Conservation (phyloP, 2,797 vertebrate genomes). For the Etheostoma nigrum region DNA sequence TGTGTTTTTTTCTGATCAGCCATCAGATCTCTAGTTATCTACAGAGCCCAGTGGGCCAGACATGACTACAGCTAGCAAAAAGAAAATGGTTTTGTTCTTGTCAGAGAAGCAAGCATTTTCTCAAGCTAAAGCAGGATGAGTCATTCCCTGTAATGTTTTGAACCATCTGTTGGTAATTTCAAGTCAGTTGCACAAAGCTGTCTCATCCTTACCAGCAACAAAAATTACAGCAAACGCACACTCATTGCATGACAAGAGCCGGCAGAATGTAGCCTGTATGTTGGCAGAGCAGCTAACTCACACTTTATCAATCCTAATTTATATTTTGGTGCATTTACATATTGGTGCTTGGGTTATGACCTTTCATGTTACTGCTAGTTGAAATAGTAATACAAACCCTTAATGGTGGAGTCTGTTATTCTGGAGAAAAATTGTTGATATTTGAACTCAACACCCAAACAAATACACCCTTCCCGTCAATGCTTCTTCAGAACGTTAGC, state of each 20-base stretch:
- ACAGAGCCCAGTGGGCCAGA: conserved; percentile 47
- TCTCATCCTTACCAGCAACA: conserved; percentile 69
- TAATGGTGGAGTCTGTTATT: not conserved
- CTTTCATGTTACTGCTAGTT: not conserved
- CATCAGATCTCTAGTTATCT: conserved; percentile 32
- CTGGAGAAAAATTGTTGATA: too few relatives aligned
- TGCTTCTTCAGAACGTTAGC: too few relatives aligned
- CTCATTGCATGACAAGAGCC: conserved; percentile 49
- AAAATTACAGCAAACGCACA: conserved; percentile 57
- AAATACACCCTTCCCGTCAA: too few relatives aligned
- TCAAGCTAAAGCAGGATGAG: conserved; percentile 60
- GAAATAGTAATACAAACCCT: not conserved
- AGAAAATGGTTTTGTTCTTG: conserved; percentile 54
- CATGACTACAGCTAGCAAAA: conserved; percentile 47
- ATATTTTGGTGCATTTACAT: not conserved
- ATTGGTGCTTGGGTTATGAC: not conserved
- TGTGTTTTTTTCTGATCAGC: conserved; percentile 29
- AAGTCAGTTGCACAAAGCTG: conserved; percentile 59
- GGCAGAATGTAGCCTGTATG: conserved; percentile 21
- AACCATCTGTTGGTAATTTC: conserved; percentile 75
- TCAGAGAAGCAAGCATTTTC: conserved; percentile 61
- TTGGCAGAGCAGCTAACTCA: conserved; percentile 20
- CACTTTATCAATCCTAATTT: conserved; percentile 24
- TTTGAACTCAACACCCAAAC: too few relatives aligned
- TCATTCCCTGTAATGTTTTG: conserved; percentile 68